phyloP scores from a whole-genome alignment of 2,113 vertebrate genomes.

The Seriola aureovittata region DNA sequence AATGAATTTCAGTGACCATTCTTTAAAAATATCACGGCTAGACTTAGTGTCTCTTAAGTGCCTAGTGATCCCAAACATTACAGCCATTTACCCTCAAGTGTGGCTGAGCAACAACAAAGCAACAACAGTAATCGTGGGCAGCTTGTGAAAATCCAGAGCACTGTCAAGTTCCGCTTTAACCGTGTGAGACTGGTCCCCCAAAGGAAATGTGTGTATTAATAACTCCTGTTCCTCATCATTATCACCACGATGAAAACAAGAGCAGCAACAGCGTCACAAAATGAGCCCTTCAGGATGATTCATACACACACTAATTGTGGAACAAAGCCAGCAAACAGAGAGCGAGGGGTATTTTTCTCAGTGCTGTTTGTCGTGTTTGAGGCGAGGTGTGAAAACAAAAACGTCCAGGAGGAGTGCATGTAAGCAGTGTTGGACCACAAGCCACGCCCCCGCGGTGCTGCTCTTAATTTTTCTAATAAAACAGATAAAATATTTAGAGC shows the following conservation, averaged over 20 bases:
- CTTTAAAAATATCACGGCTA: not conserved
- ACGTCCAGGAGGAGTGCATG: not conserved
- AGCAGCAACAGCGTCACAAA: constrained; percentile 60
- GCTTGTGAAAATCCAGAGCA: constrained; percentile 49
- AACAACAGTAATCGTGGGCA: constrained; percentile 5
- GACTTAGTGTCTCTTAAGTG: not conserved
- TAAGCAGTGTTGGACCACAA: not conserved
- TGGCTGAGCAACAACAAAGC: constrained; percentile 24
- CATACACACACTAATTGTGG: constrained; percentile 58
- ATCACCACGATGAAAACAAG: constrained; percentile 64
- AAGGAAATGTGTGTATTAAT: constrained; percentile 73
- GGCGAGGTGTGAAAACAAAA: constrained; percentile 10
- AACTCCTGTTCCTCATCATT: constrained; percentile 68
- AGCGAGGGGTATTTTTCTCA: constrained; percentile 24
- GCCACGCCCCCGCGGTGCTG: not conserved
- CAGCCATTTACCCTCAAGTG: constrained; percentile 4
- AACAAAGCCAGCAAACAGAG: constrained; percentile 45
- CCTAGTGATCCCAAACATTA: not conserved
- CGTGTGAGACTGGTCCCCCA: constrained; percentile 54
- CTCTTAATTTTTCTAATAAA: not conserved
- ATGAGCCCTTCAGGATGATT: constrained; percentile 61
- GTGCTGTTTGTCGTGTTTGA: constrained; percentile 25
- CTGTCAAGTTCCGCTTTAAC: constrained; percentile 62
- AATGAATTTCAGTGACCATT: not conserved
- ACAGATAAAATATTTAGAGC: not conserved